Conservation (phyloP, 1,140 invertebrate species). For the Oryctes rhinoceros region DNA sequence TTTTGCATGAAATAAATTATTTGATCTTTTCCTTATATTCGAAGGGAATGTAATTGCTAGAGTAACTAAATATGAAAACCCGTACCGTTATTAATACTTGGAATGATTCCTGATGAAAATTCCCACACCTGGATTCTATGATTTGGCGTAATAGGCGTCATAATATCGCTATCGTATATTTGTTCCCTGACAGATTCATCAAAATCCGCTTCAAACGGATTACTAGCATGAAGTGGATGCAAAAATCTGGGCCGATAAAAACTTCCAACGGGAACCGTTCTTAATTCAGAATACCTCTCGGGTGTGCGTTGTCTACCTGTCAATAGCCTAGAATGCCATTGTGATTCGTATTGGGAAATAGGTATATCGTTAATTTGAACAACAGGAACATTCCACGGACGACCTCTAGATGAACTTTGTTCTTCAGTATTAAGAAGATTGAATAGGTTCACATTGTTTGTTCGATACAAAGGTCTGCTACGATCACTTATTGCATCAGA, state of each 20-base stretch:
- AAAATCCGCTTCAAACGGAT: conserved; percentile 59
- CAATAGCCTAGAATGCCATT: conserved; percentile 54
- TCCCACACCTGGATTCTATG: conserved; percentile 87
- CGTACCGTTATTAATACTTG: conserved; percentile 79
- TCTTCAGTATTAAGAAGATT: conserved; percentile 47
- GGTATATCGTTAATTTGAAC: conserved; percentile 70
- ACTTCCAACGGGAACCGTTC: conserved; percentile 51
- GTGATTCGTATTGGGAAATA: conserved; percentile 60
- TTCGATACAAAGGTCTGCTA: conserved; percentile 45
- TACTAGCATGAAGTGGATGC: conserved; percentile 59
- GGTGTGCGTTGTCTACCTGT: conserved; percentile 50
- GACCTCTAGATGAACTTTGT: not conserved
- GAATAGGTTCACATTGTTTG: conserved; percentile 50
- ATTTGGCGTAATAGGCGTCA: conserved; percentile 62
- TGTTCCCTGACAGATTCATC: conserved; percentile 59
- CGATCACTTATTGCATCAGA: conserved; percentile 15
- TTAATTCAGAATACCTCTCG: conserved; percentile 50
- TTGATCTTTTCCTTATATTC: not conserved
- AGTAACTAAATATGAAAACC: conserved; percentile 39
- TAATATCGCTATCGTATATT: conserved; percentile 58
- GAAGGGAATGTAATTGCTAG: not conserved
- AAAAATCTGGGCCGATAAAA: conserved; percentile 59
- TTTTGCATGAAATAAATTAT: too few relatives aligned
- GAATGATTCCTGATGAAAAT: conserved; percentile 74
- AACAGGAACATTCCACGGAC: conserved; percentile 63